Evolutionary conservation across 23 tunicate genomes (phyloP).

Genomic region (Corella eumyota): DNA sequence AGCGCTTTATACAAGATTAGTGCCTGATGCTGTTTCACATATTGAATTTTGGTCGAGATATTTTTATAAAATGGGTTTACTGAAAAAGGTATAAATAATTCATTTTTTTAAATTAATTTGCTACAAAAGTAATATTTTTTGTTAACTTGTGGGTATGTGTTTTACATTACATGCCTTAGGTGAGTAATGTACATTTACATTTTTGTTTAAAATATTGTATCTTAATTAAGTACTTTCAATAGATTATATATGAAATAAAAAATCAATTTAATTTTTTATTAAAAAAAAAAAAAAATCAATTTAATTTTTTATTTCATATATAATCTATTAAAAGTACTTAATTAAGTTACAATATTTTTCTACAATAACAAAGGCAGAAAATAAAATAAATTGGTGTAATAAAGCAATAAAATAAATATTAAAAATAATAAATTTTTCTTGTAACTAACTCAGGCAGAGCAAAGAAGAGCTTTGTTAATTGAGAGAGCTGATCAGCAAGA

Average conservation of each 20-base stretch:
- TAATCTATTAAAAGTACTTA: not conserved
- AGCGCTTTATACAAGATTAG: constrained; percentile 80
- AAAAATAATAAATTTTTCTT: too few relatives aligned
- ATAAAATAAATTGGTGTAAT: too few relatives aligned
- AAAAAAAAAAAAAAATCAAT: too few relatives aligned
- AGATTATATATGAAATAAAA: not conserved
- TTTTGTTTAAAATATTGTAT: not conserved
- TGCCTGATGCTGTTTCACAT: constrained; percentile 93
- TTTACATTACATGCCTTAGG: not conserved
- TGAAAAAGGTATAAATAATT: constrained; percentile 24
- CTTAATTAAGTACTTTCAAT: not conserved
- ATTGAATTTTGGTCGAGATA: constrained; percentile 89
- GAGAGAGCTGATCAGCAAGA: constrained; percentile 61
- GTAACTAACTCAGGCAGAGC: constrained; percentile 58
- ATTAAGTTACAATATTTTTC: not conserved
- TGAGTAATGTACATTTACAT: not conserved
- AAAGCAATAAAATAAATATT: too few relatives aligned
- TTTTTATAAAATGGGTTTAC: constrained; percentile 51
- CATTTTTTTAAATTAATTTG: not conserved
- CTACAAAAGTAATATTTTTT: not conserved
- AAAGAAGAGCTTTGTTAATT: constrained; percentile 42
- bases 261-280: too few relatives aligned
- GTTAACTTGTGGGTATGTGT: not conserved
- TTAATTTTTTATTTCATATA: too few relatives aligned
- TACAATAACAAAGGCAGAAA: too few relatives aligned